Percentiles rank a stretch among this genome's conserved stretches.
These are phyloP conservation scores for Muricea muricata DNA, from an alignment of 92 coral and sea anemone species.

Conservation along the genomic window DNA sequence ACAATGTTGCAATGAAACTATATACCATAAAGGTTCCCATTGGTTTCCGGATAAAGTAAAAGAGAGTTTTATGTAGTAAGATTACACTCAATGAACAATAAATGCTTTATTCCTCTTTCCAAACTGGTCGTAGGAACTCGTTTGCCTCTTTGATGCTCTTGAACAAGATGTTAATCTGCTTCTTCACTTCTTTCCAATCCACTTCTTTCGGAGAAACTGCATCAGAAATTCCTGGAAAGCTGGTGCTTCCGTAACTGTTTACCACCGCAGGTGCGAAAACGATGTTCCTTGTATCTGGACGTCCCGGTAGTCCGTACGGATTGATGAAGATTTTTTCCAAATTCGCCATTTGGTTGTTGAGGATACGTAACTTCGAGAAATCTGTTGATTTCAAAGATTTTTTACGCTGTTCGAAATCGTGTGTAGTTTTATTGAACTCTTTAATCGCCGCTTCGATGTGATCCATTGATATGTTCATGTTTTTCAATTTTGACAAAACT, in stretches of 20 bases:
- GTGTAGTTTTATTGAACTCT: slow-evolving; percentile 58
- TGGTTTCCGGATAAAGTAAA: too few relatives aligned
- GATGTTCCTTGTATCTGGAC: slow-evolving; percentile 69
- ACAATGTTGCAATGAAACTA: too few relatives aligned
- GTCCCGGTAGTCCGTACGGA: slow-evolving; percentile 77
- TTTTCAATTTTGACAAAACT: not conserved
- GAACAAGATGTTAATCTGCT: slow-evolving; percentile 54
- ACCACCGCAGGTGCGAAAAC: slow-evolving; percentile 71
- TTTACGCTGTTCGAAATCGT: slow-evolving; percentile 48
- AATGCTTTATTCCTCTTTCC: not conserved
- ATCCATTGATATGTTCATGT: slow-evolving; percentile 39
- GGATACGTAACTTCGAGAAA: slow-evolving; percentile 60
- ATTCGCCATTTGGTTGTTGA: slow-evolving; percentile 76
- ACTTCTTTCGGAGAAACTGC: slow-evolving; percentile 60
- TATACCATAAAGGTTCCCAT: too few relatives aligned
- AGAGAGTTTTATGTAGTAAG: too few relatives aligned
- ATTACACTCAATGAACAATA: too few relatives aligned
- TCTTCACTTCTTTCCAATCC: slow-evolving; percentile 71
- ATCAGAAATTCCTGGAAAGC: slow-evolving; percentile 78
- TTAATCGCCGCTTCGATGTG: slow-evolving; percentile 60
- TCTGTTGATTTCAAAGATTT: slow-evolving; percentile 6
- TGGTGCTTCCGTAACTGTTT: slow-evolving; percentile 73
- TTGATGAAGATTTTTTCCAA: slow-evolving; percentile 74
- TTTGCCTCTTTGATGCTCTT: slow-evolving; percentile 34
- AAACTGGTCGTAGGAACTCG: slow-evolving; percentile 18